Evolutionary conservation across 2,113 vertebrate species (phyloP).

Genomic region (Leptocoma aspasia): DNA sequence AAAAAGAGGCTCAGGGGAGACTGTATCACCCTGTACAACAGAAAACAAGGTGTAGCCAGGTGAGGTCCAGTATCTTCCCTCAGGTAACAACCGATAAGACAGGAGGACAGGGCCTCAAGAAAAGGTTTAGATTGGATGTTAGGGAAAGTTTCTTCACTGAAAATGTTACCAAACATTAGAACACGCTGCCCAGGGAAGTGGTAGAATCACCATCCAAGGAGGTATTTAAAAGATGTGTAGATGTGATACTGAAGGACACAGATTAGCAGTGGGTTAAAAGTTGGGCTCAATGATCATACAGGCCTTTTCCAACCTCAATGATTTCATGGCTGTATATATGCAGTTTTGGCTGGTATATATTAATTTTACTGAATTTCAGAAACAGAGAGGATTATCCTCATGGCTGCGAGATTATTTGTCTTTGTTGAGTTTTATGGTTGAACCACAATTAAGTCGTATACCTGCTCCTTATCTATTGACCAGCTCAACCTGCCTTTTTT

Average conservation of each 20-base stretch:
- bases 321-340: neutral
- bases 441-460: neutral
- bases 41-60: neutral
- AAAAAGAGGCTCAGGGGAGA: neutral
- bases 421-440: neutral
- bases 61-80: neutral
- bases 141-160: neutral
- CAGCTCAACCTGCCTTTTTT: neutral
- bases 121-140: neutral
- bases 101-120: neutral
- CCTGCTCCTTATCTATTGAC: neutral
- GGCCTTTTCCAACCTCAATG: neutral
- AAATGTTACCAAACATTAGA: neutral
- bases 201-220: neutral
- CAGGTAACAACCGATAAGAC: neutral
- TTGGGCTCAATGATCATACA: neutral
- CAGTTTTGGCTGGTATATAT: neutral
- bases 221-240: neutral
- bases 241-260: accelerated
- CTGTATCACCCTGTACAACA: neutral
- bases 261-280: neutral
- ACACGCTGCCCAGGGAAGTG: accelerated
- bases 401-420: neutral
- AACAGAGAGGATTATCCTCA: neutral
- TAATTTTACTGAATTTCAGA: neutral